phyloP scores from a whole-genome alignment of 1,140 invertebrate species.

The Caenorhabditis elegans region WBcel235 BX284604.4:3603501-3604000 shows the following conservation, averaged over 20 bases:
- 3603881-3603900: not conserved
- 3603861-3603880: not conserved
- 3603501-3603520: too few species aligned
- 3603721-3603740: conserved; percentile 17
- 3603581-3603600: too few species aligned
- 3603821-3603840: not conserved
- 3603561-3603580: too few species aligned
- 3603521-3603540: too few species aligned
- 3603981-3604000: not conserved
- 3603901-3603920: not conserved
- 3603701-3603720: not conserved
- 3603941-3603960: not conserved
- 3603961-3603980: not conserved
- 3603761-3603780: not conserved
- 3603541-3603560: too few species aligned
- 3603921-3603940: not conserved
- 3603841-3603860: not conserved
- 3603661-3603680: not conserved
- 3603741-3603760: not conserved
- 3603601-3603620: too few species aligned
- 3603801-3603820: not conserved
- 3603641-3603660: not conserved
- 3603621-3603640: not conserved
- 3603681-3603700: not conserved
- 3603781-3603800: not conserved